Conservation (phyloP, 92 coral and sea anemone genomes). For the Meandrina meandrites region DNA sequence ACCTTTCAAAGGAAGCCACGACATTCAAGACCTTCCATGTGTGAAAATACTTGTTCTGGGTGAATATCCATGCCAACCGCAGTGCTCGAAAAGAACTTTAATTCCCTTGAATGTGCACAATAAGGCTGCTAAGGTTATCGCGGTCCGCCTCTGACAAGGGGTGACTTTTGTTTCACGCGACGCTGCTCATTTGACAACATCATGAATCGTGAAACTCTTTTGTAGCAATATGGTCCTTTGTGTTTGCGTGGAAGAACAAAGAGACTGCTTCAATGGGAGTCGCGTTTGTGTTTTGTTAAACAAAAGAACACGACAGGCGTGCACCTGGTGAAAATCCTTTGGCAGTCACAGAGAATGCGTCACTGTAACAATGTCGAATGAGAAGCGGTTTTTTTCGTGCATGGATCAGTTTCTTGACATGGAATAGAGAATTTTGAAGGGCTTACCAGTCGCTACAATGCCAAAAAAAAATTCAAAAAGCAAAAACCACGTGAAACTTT, state of each 20-base stretch:
- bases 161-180: constrained; percentile 23
- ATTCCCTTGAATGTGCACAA: constrained; percentile 41
- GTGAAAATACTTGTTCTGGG: neutral
- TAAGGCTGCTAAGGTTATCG: neutral
- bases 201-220: constrained; percentile 3
- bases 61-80: constrained; percentile 43
- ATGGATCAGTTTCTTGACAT: neutral
- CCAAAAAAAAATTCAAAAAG: neutral
- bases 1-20: neutral
- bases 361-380: neutral
- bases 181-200: constrained; percentile 25
- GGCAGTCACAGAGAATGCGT: neutral
- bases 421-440: neutral
- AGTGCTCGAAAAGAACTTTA: constrained; percentile 42
- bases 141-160: constrained; percentile 2
- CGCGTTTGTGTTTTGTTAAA: constrained; percentile 23
- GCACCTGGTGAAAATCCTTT: constrained; percentile 38
- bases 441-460: neutral
- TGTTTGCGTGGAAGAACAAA: constrained; percentile 20
- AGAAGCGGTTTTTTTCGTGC: neutral
- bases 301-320: constrained; percentile 25
- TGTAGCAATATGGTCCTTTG: constrained; percentile 17
- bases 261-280: constrained; percentile 7
- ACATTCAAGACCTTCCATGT: neutral
- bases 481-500: neutral